phyloP scores from a whole-genome alignment of 2,113 vertebrate genomes.

The Psittacus erithacus region DNA sequence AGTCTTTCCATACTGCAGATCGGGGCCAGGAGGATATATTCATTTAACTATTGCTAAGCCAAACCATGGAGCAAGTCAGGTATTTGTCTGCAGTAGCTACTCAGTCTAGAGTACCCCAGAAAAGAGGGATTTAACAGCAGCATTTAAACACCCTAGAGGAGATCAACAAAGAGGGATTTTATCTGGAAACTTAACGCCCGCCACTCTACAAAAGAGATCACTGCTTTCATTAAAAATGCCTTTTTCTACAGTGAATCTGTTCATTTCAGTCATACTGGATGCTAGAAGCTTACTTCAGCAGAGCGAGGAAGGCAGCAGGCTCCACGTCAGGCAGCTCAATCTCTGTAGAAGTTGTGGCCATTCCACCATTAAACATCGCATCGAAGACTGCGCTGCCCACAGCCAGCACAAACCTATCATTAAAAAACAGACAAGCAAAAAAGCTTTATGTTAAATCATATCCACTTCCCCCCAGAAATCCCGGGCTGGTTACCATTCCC shows the following conservation, averaged over 20 bases:
- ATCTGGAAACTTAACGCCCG: not conserved
- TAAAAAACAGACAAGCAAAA: not conserved
- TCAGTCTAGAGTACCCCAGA: not conserved
- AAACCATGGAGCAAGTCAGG: fast-evolving
- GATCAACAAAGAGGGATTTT: not conserved
- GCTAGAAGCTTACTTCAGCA: conserved; percentile 87
- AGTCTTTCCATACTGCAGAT: not conserved
- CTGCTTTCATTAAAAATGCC: not conserved
- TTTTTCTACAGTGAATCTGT: not conserved
- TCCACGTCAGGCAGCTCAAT: conserved; percentile 97
- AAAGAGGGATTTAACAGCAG: not conserved
- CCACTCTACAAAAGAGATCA: not conserved
- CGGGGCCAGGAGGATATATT: not conserved
- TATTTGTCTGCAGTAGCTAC: not conserved
- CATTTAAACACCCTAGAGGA: not conserved
- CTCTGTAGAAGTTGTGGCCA: conserved; percentile 96
- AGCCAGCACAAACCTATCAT: conserved; percentile 90
- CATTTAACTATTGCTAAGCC: not conserved
- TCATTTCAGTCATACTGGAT: not conserved
- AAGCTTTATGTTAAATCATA: not conserved
- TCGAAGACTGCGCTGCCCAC: conserved; percentile 96
- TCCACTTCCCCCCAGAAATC: not conserved
- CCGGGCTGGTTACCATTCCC: not conserved
- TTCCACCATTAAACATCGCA: conserved; percentile 97
- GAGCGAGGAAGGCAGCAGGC: conserved; percentile 91